Evolutionary conservation across 2,888 invertebrate species (phyloP), one percentile per base, ranked within the genome.

Genomic region (Pomacea canaliculata): DNA sequence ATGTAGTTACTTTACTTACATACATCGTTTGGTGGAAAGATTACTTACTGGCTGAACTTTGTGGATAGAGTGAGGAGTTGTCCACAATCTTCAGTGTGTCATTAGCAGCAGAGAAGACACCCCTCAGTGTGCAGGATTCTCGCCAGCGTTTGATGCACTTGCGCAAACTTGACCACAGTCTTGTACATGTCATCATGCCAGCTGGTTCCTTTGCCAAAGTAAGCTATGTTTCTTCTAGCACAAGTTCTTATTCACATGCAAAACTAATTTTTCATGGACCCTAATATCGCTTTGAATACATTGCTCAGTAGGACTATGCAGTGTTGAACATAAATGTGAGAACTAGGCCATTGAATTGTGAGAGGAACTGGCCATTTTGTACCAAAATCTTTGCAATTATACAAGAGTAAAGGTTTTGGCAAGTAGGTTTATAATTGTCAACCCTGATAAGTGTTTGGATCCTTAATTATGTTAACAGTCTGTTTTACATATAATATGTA

Each of bases 101-200:
- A 80, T 85, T 90, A 75, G 91, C 93, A 73, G 94, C 95, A 0
- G 97, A 97, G 91, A 92, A 92, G 46, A 94, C 94, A 67, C 92
- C 93, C 27, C 93, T 94, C 0, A 94, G 94, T 10, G 93, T 98
- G 7, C 94, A 95, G 83, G 95, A 94, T 49, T 97, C 96, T 88
- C 93, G 97, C 79, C 93, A 95, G 63, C 95, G 95, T 89, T 89
- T 97, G 62, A 92, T 94, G 77, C 91, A 93, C 75, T 90, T 98
- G 46, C 95, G 95, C 84, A 94, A 94, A 86, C 92, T 97, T 81
- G 93, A 94, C 48, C 71, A 77, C 73, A 68, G 62, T 79, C 81
- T 78, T 4, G 80, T 77, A n/a, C 65, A 77, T 19, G 71, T 76
- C 10, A 69, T 76, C 66, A 63, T 83, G 51, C 81, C 81, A 12